Base-by-base conservation (phyloP, 2,797 vertebrate species). In the Acanthurus lineatus region DNA sequence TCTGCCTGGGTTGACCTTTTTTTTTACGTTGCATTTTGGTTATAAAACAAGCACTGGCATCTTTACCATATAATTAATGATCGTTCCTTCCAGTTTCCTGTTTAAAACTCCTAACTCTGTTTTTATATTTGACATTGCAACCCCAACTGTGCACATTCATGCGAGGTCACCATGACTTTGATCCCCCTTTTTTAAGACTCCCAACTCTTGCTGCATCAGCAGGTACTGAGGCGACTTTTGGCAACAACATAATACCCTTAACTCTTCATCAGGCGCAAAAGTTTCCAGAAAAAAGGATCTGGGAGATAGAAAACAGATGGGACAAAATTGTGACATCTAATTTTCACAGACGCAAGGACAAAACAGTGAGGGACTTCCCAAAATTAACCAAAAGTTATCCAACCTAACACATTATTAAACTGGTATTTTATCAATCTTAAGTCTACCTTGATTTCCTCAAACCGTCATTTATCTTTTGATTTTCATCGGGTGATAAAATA, bases 231-330 rank as follows among this genome's bases (percentile, higher is more conserved):
- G 54, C 73, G 69, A 54, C 56, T 62, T 32, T 73, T 88, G 83
- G 86, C 79, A 77, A 76, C 22, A 71, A 54, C 17, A 71, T 48
- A 74, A 76, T 16, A n/a, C 61, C 69, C 73, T 71, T 81, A 62
- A 57, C 63, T 86, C 68, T 66, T 81, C 59, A 56, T 80, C 71
- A 81, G 12, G 6, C 20, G 49, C 20, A 35, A 74, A 77, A 35
- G 22, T 82, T 83, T 76, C 75, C 79, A 80, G 59, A 71, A 85
- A 73, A 62, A 40, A 45, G 51, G 14, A 73, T 66, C 20, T 48
- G 7, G 45, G 19, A 88, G 78, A 90, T 73, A 63, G 32, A 73
- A 89, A 89, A 84, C 90, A 92, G 72, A 92, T 87, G 83, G 69
- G 64, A 66, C 60, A 73, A 59, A 82, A 44, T 45, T 76, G 60